Evolutionary conservation across 2,113 vertebrate species (phyloP).

Genomic region (Hippocampus comes): DNA sequence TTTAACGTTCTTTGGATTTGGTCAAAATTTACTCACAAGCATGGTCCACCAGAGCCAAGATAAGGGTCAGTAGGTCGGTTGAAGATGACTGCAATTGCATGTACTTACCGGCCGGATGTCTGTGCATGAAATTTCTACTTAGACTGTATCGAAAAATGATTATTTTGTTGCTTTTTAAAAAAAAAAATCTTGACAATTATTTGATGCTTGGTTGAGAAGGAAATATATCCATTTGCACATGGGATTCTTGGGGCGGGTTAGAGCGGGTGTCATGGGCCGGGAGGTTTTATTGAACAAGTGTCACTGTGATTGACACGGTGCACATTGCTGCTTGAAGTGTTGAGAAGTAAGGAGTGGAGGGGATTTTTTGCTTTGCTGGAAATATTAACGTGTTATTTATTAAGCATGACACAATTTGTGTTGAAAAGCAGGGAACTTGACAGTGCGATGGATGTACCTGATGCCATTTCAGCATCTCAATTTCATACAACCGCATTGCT

Average conservation of each 20-base stretch:
- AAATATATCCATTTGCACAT: constrained; percentile 18
- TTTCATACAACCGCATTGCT: background rate
- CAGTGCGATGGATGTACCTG: background rate
- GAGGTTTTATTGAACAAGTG: constrained; percentile 15
- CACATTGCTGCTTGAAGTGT: background rate
- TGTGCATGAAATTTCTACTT: constrained; percentile 18
- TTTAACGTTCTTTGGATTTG: background rate
- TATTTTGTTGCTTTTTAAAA: constrained; percentile 14
- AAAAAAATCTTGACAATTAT: constrained; percentile 1
- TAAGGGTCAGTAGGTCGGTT: background rate
- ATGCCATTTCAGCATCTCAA: background rate
- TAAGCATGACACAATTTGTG: background rate
- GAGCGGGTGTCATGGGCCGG: no score
- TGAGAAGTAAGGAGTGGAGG: background rate
- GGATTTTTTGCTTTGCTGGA: no score
- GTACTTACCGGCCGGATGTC: background rate
- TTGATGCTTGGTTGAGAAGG: constrained; percentile 10
- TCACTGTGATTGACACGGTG: constrained; percentile 1
- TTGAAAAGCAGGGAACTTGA: background rate
- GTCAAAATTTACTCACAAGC: background rate
- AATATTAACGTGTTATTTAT: background rate
- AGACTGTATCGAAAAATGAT: constrained; percentile 13
- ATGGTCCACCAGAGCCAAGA: background rate
- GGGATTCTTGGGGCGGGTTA: background rate
- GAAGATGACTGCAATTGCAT: background rate